Base-by-base conservation (phyloP, 2,113 vertebrate genomes). In the Chaetodon auriga region DNA sequence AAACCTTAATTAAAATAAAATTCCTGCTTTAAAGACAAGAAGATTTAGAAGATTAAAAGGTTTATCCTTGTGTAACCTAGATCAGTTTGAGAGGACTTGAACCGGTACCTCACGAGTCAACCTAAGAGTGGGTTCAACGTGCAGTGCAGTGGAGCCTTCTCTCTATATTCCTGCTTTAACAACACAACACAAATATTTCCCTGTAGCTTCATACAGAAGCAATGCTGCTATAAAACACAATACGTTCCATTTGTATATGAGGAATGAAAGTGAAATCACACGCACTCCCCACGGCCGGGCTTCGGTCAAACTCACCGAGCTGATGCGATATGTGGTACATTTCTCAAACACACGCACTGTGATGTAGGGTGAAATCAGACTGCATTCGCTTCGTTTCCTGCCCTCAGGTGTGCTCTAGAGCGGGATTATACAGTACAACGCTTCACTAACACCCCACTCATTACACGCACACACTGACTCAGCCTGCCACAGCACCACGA, bases 391-490 rank as follows among this genome's bases (percentile, higher is more conserved):
- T 86, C 16, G 12, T 71, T 86, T 91, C 87, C 87, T 88, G 86
- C 92, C 89, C 81, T 86, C 83, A 91, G 92, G 90, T 93, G 13
- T 80, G 72, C 38, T 58, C 64, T 64, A 61, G 82, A 84, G 85
- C 16, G 1, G 64, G 87, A 93, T 93, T 88, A 90, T 80, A 87
- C 88, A 85, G 87, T 68, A 74, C 81, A 85, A 63, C 23, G 78
- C 88, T 86, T 88, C 85, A 58, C 80, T 82, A 87, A 92, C 89
- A 78, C 83, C 80, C 66, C 16, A 2, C 69, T 90, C 85, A 92
- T 94, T 91, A 93, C 62, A 46, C 63, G 55, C 82, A 55, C 85
- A 78, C 85, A 85, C 83, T 81, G 85, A 90, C 65, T 85, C 86
- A 90, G 68, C 80, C 85, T 75, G 75, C 83, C 73, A 83, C 80